Evolutionary conservation across 2,888 invertebrate species (phyloP), one percentile per base, ranked within the genome.

Genomic region (Disparrhopalites patrizii): DNA sequence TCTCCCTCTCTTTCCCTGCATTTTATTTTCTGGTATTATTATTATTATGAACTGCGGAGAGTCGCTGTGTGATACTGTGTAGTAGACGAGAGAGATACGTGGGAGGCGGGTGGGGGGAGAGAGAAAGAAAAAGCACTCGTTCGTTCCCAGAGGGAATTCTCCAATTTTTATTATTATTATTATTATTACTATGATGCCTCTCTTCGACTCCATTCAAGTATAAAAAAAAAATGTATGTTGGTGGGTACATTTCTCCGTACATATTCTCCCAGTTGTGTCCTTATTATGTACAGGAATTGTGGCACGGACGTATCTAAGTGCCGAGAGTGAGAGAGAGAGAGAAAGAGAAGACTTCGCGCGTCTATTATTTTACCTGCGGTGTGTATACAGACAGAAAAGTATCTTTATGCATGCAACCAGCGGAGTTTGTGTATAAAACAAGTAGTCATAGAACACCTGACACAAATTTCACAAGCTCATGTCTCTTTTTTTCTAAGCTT

Each of bases 401-500:
- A n/a, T n/a, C n/a, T n/a, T n/a, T 56, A 52, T 38, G 13, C 50
- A 62, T 43, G 47, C 56, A 65, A 52, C 51, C 52, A 33, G 33
- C 23, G 50, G 33, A 18, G 36, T 55, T 33, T 52, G 43, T 27
- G 30, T 58, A 30, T 60, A 47, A 43, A 60, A 60, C 60, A 60
- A 60, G 60, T 50, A 43, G 60, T 60, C 60, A 60, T 60, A 60
- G 60, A 66, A 66, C 65, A 66, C 65, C 65, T 66, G 65, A 66
- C 65, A 66, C 65, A 66, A 60, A 66, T 66, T 66, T 66, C 65
- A 54, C 55, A 61, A 61, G 55, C 54, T 54, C 31, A 52, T 43
- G 50, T 60, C 60, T 60, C 60, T 60, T 60, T 47, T 50, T 60
- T n/a, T n/a, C n/a, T n/a, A n/a, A n/a, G n/a, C n/a, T n/a, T n/a